Conservation (phyloP, 1,140 invertebrate species). For the Panonychus citri region DNA sequence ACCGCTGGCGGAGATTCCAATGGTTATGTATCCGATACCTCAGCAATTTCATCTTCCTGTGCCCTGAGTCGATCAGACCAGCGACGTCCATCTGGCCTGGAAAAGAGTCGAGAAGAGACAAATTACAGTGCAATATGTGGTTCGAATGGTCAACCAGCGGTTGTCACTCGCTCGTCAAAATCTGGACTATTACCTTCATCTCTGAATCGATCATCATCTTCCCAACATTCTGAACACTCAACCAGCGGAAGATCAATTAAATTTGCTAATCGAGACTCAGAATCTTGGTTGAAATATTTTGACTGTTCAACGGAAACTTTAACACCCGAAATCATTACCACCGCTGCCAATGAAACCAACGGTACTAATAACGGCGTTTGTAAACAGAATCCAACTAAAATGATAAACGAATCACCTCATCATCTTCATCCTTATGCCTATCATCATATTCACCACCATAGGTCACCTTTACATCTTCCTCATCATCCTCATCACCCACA, state of each 20-base stretch:
- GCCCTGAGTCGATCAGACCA: too few species aligned
- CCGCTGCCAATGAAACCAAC: background rate
- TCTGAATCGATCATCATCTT: too few species aligned
- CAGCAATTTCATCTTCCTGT: constrained; percentile 6
- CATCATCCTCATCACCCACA: background rate
- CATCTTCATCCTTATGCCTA: background rate
- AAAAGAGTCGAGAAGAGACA: background rate
- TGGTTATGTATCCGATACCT: constrained; percentile 3
- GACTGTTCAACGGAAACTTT: constrained; percentile 1
- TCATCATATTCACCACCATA: background rate
- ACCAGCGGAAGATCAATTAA: background rate
- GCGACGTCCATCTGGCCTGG: background rate
- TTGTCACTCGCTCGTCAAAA: too few species aligned
- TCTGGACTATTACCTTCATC: too few species aligned
- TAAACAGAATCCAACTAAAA: too few species aligned
- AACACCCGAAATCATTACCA: background rate
- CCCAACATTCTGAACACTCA: background rate
- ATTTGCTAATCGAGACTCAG: constrained; percentile 6
- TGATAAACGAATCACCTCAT: background rate
- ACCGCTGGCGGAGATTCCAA: background rate
- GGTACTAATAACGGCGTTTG: too few species aligned
- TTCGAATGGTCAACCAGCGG: background rate
- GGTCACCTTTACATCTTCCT: background rate
- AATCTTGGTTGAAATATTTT: constrained; percentile 7
- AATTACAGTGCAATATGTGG: background rate